phyloP scores from a whole-genome alignment of 2,113 vertebrate genomes.

The Catagonus wagneri region DNA sequence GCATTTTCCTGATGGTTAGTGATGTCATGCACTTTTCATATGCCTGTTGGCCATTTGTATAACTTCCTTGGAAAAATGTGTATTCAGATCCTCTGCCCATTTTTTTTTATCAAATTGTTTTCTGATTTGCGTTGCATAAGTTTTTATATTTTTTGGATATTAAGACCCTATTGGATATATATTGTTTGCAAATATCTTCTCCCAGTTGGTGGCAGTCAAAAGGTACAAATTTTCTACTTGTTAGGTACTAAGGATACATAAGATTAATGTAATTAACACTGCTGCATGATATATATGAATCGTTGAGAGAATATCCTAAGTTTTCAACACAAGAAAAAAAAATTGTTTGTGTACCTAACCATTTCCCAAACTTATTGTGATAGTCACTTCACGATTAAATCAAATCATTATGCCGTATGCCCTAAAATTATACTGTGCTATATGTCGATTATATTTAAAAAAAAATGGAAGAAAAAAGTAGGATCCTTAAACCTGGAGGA shows the following conservation, averaged over 20 bases:
- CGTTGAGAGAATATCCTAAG: not conserved
- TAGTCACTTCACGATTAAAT: too few relatives aligned
- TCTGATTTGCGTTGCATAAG: not conserved
- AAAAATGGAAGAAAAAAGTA: not conserved
- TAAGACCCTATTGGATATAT: not conserved
- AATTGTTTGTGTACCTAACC: not conserved
- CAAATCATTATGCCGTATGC: not conserved
- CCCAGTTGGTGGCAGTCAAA: not conserved
- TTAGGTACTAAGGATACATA: not conserved
- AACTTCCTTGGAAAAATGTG: not conserved
- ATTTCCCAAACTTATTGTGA: too few relatives aligned
- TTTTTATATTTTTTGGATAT: not conserved
- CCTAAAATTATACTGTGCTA: not conserved
- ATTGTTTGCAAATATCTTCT: not conserved
- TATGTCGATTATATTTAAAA: not conserved
- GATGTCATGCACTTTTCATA: not conserved
- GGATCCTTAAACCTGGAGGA: not conserved
- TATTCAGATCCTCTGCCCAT: not conserved
- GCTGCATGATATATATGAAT: not conserved
- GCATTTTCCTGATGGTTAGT: not conserved
- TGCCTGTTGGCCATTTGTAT: not conserved
- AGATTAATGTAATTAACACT: not conserved
- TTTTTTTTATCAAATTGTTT: not conserved
- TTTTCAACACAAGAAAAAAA: not conserved
- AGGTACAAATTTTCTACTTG: not conserved